These are phyloP conservation scores for Bombus haemorrhoidalis DNA, from an alignment of 1,140 invertebrate species.

Conservation along the genomic window DNA sequence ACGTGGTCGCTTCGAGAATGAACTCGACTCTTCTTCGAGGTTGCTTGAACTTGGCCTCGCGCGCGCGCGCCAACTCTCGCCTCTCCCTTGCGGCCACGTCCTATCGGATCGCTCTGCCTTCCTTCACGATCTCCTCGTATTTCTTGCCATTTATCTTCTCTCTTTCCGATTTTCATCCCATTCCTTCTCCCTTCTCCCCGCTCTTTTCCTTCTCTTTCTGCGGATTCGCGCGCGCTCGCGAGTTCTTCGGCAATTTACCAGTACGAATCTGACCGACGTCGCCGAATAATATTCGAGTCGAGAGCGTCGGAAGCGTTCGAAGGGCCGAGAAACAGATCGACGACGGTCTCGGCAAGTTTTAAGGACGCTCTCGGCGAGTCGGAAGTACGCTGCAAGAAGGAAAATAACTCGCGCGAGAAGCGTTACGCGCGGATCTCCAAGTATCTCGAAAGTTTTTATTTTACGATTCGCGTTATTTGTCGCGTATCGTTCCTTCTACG, in stretches of 20 bases:
- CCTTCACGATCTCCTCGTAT: background rate
- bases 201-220: background rate
- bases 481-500: background rate
- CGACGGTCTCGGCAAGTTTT: background rate
- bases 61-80: background rate
- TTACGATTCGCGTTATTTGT: background rate
- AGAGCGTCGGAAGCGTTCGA: too few relatives aligned
- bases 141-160: background rate
- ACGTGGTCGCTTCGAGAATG: constrained; percentile 4
- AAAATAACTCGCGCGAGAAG: too few relatives aligned
- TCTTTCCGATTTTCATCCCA: background rate
- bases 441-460: background rate
- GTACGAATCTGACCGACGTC: background rate
- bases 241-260: constrained; percentile 6
- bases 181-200: background rate
- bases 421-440: background rate
- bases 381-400: background rate
- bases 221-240: too few relatives aligned
- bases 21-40: constrained; percentile 21
- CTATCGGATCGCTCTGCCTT: background rate
- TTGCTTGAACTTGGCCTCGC: constrained; percentile 14
- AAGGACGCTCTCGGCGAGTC: background rate
- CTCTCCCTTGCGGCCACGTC: constrained; percentile 9
- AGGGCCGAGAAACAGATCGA: background rate
- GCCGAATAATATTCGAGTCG: constrained; percentile 5